A percentile compares a stretch with the other conserved stretches of the same genome.
Conservation (phyloP, 2,113 vertebrate genomes). For the Cyprinodon variegatus region DNA sequence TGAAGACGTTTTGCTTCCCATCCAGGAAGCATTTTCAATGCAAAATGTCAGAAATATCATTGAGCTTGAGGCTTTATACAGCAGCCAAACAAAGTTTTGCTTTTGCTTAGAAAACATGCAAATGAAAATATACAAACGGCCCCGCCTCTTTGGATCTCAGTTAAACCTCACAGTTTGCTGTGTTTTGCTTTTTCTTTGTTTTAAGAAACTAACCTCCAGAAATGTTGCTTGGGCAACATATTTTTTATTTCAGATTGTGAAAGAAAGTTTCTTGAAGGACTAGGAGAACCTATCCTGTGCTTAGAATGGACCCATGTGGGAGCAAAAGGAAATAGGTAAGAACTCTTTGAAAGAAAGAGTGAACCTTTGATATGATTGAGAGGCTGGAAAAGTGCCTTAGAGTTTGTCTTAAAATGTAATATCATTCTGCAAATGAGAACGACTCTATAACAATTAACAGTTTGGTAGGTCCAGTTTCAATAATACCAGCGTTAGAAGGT, state of each 20-base stretch:
- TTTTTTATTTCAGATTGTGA: neutral
- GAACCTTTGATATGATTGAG: neutral
- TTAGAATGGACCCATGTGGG: neutral
- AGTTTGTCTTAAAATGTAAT: neutral
- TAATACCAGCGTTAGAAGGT: neutral
- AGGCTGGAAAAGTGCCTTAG: neutral
- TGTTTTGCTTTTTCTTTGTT: neutral
- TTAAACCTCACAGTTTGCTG: neutral
- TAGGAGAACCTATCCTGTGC: neutral
- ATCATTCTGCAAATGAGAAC: neutral
- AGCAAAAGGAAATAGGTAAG: neutral
- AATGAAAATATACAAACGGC: too few relatives aligned
- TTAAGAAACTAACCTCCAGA: neutral
- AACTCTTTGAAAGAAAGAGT: neutral
- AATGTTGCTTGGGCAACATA: neutral
- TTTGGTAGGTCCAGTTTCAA: neutral
- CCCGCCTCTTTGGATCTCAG: neutral
- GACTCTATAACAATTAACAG: neutral
- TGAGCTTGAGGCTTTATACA: too few relatives aligned
- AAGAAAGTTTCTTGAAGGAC: neutral
- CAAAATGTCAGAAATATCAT: too few relatives aligned
- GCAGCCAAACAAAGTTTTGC: too few relatives aligned
- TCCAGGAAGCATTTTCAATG: too few relatives aligned
- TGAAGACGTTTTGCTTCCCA: too few relatives aligned
- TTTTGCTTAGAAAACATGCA: too few relatives aligned